Evolutionary conservation across 1,140 invertebrate genomes (phyloP), one percentile per base, ranked within the genome.

Genomic region (Zaprionus ornatus): DNA sequence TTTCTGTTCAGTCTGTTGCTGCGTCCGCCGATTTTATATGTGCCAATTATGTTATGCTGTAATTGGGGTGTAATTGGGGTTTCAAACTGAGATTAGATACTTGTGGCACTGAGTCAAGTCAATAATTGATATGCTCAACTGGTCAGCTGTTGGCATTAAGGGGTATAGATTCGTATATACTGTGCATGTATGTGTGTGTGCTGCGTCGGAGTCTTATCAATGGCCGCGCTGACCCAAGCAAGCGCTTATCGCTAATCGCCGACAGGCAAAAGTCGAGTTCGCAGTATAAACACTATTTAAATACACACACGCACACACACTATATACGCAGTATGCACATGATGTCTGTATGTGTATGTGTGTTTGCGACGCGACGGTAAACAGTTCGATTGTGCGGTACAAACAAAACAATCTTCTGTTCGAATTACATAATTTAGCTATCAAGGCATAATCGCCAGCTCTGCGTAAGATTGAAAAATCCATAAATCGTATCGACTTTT

Each of bases 401-500:
- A 42, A 54, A 57, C 27, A 61, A 65, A 37, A 60, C 19, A 12
- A 52, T 52, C 19, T 48, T 45, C 52, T 54, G 40, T 32, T 56
- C 10, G n/a, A 9, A 65, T 90, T 87, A 81, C 72, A 84, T 87
- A 87, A 87, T 80, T 35, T 7, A 37, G 32, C 32, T 25, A 27
- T 40, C 40, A 15, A 0, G 10, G 19, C 23, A 64, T 42, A 70
- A 70, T 23, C 19, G 45, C 45, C 4, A 13, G 45, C 61, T 48
- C 3, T 5, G 37, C 17, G 13, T 42, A 57, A 25, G 70, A 61
- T 76, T 80, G 78, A 79, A 79, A 78, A 80, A 80, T 87, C 74
- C 59, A 72, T 74, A 60, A 62, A 27, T 76, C 72, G 75, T 81
- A 88, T 87, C 80, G 72, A 35, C 42, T 52, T 27, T 54, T 61